A percentile compares a stretch with the other conserved stretches of the same genome.
phyloP scores from a whole-genome alignment of 2,113 vertebrate species.

The Eubucco bourcierii region DNA sequence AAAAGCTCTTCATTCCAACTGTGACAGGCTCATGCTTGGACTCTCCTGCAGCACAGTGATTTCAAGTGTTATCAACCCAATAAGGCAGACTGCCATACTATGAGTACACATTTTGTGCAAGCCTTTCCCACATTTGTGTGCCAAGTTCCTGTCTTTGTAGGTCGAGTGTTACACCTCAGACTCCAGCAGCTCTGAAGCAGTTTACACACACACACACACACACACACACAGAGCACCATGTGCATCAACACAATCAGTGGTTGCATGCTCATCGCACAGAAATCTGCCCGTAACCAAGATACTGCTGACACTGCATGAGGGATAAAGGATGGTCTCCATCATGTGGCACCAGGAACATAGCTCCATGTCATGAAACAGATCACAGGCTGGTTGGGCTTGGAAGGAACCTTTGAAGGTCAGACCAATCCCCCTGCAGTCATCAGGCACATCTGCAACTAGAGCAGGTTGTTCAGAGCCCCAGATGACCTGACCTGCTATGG shows the following conservation, averaged over 20 bases:
- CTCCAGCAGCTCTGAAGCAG: not conserved
- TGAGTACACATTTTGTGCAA: not conserved
- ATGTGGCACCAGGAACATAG: not conserved
- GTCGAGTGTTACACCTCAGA: not conserved
- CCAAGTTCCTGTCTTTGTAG: not conserved
- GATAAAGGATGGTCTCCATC: accelerated
- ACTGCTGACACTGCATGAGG: not conserved
- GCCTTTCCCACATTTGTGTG: not conserved
- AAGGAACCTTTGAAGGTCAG: too few relatives aligned
- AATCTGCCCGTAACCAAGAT: not conserved
- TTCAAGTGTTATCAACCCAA: not conserved
- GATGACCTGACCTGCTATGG: too few relatives aligned
- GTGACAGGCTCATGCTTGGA: not conserved
- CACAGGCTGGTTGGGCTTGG: too few relatives aligned
- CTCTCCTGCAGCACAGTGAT: not conserved
- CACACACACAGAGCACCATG: not conserved
- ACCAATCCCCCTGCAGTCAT: too few relatives aligned
- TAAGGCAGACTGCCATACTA: not conserved
- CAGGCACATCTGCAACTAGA: too few relatives aligned
- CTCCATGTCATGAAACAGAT: not conserved
- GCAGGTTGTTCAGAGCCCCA: too few relatives aligned
- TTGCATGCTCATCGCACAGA: accelerated
- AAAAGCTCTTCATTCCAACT: not conserved
- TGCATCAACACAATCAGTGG: accelerated
- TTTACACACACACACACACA: not conserved